Base-by-base conservation (phyloP, 1,140 invertebrate genomes). In the Oppia nitens region DNA sequence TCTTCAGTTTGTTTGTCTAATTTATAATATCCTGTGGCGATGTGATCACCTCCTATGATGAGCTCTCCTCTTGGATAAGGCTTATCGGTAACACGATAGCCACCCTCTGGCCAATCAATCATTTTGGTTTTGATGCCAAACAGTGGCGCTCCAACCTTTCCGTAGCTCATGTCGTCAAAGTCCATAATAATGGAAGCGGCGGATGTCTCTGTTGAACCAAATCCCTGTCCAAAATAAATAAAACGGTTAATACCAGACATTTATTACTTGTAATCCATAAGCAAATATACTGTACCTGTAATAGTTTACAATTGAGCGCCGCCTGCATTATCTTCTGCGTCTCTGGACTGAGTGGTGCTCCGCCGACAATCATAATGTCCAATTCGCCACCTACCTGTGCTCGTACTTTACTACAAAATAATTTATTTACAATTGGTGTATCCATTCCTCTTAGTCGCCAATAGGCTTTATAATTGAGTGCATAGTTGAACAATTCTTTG, bases 61-160 rank as follows among this genome's bases (percentile, higher is more conserved):
- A 98, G 83, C 75, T 98, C 93, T 26, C 90, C 90, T 62, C 85
- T 75, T 1, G 93, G 91, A 76, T 81, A 80, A 0, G 91, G 91
- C 66, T 83, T 83, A 74, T 98, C 93, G 14, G 78, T 83, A 11
- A 89, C 80, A 56, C 81, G 78, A 74, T 98, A 98, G 68, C 83
- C 71, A 64, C 89, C 93, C 76, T 78, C 76, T 23, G 62, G 57
- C 77, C 76, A 78, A 57, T 76, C 70, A 53, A 70, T 65, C 4
- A 78, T 68, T 59, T 65, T 64, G 47, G 78, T 47, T 47, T 60
- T 28, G 14, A 45, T 45, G 40, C 28, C 58, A 57, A 14, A 28
- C 11, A 45, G 56, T 48, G 50, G 58, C 27, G 26, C 26, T 17
- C 28, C 58, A 55, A 29, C 45, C 14, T 45, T 29, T 6, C 55